These are phyloP conservation scores for Nixonia krombeini DNA, from an alignment of 1,140 invertebrate species.

Conservation along the genomic window DNA sequence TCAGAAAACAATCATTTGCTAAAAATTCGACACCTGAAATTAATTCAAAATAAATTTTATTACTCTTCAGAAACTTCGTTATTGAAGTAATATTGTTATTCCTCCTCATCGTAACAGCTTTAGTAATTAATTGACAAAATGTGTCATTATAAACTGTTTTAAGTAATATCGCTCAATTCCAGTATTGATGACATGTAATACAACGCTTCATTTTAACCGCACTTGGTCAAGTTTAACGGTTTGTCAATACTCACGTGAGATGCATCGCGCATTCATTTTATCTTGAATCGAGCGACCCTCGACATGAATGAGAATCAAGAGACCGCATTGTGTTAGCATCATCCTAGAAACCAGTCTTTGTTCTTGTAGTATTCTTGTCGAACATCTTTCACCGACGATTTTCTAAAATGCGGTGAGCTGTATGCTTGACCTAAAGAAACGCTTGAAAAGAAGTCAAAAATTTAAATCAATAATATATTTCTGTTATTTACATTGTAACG, in stretches of 20 bases:
- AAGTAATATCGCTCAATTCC: too few species aligned
- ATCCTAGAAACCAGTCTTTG: conserved; percentile 14
- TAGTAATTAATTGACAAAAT: too few species aligned
- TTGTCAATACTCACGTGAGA: conserved; percentile 33
- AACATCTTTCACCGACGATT: not conserved
- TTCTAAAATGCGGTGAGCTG: not conserved
- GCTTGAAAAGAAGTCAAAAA: too few species aligned
- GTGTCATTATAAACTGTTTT: too few species aligned
- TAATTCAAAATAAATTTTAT: too few species aligned
- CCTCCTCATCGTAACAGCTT: too few species aligned
- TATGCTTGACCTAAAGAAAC: not conserved
- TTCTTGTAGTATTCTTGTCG: conserved; percentile 9
- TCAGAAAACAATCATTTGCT: too few species aligned
- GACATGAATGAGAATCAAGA: conserved; percentile 19
- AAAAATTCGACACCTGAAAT: too few species aligned
- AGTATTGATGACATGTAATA: not conserved
- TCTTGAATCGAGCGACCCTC: conserved; percentile 12
- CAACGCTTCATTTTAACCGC: conserved; percentile 5
- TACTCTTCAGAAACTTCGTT: too few species aligned
- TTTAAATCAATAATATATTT: too few species aligned
- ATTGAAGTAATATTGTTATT: too few species aligned
- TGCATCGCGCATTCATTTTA: conserved; percentile 24
- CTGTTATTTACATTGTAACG: too few species aligned
- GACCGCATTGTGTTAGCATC: conserved; percentile 2
- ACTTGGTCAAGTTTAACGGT: conserved; percentile 32